Conservation (phyloP, 2,888 invertebrate species). For the Formica aserva region DNA sequence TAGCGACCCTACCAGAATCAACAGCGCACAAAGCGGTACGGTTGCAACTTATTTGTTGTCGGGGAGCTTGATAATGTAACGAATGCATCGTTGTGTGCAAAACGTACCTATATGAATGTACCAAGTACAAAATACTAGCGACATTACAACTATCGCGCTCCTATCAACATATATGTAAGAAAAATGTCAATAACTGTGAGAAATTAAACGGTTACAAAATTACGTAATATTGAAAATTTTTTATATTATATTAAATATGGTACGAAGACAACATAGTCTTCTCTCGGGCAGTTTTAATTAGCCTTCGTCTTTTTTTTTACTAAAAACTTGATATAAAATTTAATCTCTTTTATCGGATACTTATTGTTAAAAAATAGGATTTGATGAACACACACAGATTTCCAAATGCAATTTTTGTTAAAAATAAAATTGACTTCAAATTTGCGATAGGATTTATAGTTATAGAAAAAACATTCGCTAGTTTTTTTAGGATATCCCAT, state of each 20-base stretch:
- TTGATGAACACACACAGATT: neutral
- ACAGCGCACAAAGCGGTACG: slow-evolving; percentile 47
- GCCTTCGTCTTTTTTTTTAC: neutral
- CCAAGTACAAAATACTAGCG: neutral
- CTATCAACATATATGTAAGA: neutral
- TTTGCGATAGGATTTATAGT: neutral
- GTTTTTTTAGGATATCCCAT: neutral
- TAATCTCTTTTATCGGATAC: neutral
- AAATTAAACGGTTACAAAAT: neutral
- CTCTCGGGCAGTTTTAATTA: neutral
- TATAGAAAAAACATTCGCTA: neutral
- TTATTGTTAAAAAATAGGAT: neutral
- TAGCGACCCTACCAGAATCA: slow-evolving; percentile 55
- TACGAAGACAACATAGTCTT: neutral
- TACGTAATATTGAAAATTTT: neutral
- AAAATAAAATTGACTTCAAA: neutral
- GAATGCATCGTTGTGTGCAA: neutral
- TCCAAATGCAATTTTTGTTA: neutral
- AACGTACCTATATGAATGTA: neutral
- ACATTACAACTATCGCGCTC: neutral
- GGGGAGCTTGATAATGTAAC: neutral
- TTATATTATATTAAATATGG: neutral
- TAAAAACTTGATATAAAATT: neutral
- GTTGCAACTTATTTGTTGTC: slow-evolving; percentile 40
- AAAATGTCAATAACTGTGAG: neutral